A percentile compares a stretch with the other conserved stretches of the same genome.
Evolutionary conservation across 2,888 invertebrate species (phyloP).

Genomic region (Andrena camellia): DNA sequence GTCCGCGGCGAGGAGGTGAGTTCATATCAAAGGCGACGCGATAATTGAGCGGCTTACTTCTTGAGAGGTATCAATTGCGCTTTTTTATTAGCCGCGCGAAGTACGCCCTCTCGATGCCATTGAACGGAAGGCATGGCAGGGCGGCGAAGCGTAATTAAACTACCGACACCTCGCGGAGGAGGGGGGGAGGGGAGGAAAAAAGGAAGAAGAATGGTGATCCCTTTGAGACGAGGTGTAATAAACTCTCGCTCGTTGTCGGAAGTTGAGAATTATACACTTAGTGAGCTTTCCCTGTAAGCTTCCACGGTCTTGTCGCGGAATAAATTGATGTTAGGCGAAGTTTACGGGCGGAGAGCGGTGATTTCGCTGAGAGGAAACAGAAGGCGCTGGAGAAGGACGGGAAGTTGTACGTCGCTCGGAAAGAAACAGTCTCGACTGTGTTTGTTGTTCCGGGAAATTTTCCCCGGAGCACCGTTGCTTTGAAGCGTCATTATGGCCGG

Average conservation of each 20-base stretch:
- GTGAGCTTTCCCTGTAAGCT: constrained; percentile 10
- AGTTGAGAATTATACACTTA: constrained; percentile 12
- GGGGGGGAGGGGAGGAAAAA: background rate
- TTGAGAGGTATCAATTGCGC: constrained; percentile 24
- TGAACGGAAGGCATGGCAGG: background rate
- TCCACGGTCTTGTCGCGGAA: background rate
- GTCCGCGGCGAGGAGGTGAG: constrained; percentile 91
- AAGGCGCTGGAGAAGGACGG: constrained; percentile 16
- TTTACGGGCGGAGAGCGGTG: constrained; percentile 18
- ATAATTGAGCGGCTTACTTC: constrained; percentile 15
- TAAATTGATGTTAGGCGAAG: constrained; percentile 34
- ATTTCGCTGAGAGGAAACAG: constrained; percentile 35
- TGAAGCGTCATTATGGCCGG: background rate
- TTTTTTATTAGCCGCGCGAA: constrained; percentile 1
- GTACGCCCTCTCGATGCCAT: background rate
- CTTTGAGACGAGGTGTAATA: constrained; percentile 4
- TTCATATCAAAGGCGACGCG: constrained; percentile 22
- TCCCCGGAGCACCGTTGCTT: background rate
- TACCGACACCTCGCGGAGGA: background rate
- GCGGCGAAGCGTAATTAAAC: background rate
- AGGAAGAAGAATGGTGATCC: background rate
- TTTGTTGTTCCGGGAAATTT: constrained; percentile 37
- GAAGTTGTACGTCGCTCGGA: constrained; percentile 23
- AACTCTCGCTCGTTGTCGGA: constrained; percentile 15
- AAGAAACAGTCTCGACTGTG: constrained; percentile 1